These are phyloP conservation scores for Heliocidaris tuberculata DNA, from an alignment of 35 echinoderm and acorn worm genomes.

Conservation along the genomic window DNA sequence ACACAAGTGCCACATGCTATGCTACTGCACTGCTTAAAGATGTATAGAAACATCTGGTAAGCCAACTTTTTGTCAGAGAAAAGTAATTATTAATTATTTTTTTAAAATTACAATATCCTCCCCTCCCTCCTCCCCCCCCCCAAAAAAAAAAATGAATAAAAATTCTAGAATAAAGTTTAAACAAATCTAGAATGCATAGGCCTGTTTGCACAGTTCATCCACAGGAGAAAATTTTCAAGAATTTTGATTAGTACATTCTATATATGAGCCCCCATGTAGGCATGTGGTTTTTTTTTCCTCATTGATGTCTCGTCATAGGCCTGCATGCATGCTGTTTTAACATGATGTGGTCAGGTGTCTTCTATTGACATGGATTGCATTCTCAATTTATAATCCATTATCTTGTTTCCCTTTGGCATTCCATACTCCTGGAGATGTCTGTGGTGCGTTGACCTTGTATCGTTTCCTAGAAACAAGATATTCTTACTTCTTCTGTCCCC, in stretches of 20 bases:
- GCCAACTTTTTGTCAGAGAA: too few species aligned
- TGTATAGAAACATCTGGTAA: too few species aligned
- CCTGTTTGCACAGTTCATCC: background rate
- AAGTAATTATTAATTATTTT: too few species aligned
- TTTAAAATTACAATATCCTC: too few species aligned
- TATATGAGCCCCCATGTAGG: background rate
- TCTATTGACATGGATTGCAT: background rate
- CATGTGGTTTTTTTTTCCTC: background rate
- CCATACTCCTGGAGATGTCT: background rate
- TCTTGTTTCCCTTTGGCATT: background rate
- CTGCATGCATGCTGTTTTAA: background rate
- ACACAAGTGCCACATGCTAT: too few species aligned
- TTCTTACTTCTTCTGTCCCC: background rate
- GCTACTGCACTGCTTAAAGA: too few species aligned
- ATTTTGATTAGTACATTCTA: background rate
- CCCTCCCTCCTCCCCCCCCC: too few species aligned
- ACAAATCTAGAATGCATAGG: background rate
- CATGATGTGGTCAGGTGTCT: background rate
- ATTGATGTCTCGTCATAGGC: background rate
- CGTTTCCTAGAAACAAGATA: background rate
- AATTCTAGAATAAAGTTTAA: too few species aligned
- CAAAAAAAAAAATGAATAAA: too few species aligned
- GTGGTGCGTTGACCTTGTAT: background rate
- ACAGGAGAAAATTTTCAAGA: background rate
- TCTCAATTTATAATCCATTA: constrained; percentile 15